Conservation (phyloP, 2,113 vertebrate genomes). For the Corythornis cristatus region DNA sequence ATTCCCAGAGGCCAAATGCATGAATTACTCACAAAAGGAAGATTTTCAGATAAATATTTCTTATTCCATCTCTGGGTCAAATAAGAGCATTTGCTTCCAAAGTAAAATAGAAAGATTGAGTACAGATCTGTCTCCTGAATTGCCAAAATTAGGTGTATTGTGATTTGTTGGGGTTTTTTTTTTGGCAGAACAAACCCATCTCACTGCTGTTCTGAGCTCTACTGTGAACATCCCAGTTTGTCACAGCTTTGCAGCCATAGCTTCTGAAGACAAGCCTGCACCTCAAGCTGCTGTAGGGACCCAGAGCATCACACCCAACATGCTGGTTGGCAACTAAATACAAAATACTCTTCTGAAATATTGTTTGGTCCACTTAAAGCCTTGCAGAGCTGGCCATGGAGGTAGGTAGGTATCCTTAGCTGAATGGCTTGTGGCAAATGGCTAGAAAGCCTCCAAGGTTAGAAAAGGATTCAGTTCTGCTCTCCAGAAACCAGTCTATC, state of each 20-base stretch:
- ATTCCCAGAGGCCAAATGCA: neutral
- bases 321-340: neutral
- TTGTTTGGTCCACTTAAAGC: neutral
- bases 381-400: neutral
- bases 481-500: neutral
- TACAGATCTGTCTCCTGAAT: neutral
- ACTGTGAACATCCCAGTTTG: neutral
- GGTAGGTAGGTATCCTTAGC: neutral
- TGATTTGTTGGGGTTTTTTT: neutral
- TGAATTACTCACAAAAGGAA: conserved; percentile 26
- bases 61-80: neutral
- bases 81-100: conserved; percentile 1
- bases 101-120: neutral
- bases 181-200: neutral
- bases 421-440: neutral
- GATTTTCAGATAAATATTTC: conserved; percentile 4
- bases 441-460: neutral
- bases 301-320: neutral
- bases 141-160: neutral
- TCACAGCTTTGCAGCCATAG: neutral
- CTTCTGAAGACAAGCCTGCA: neutral
- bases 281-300: neutral
- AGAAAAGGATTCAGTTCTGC: neutral
- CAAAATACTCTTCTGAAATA: neutral
- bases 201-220: neutral